A percentile compares a stretch with the other conserved stretches of the same genome.
Evolutionary conservation across 2,113 vertebrate species (phyloP).

Genomic region (Epinephelus lanceolatus): DNA sequence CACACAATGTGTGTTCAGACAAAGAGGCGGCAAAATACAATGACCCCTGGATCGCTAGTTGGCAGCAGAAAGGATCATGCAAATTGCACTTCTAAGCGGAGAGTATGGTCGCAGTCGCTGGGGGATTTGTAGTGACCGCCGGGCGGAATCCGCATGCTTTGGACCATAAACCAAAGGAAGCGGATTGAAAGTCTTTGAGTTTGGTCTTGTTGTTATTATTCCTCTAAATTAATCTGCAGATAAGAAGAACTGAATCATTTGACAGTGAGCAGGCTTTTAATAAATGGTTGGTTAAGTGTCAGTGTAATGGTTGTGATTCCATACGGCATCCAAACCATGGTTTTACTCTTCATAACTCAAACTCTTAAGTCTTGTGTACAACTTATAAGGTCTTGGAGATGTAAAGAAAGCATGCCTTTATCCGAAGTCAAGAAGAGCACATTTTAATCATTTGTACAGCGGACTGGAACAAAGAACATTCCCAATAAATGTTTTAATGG

Average conservation of each 20-base stretch:
- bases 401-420: too few species aligned
- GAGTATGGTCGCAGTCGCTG: slow-evolving; percentile 3
- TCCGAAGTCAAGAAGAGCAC: too few species aligned
- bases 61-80: slow-evolving; percentile 20
- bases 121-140: not conserved
- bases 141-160: not conserved
- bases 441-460: too few species aligned
- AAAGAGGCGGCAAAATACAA: slow-evolving; percentile 60
- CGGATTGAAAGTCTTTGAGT: not conserved
- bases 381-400: too few species aligned
- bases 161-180: not conserved
- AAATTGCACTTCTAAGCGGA: slow-evolving; percentile 40
- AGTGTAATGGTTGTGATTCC: too few species aligned
- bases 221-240: not conserved
- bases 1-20: slow-evolving; percentile 64
- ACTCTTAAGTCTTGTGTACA: too few species aligned
- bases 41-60: slow-evolving; percentile 63
- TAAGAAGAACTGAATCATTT: not conserved
- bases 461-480: too few species aligned
- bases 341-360: too few species aligned
- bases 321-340: too few species aligned
- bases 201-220: not conserved
- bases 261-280: not conserved
- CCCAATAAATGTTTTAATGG: too few species aligned
- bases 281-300: not conserved